Percentiles rank a stretch among this genome's conserved stretches.
phyloP scores from a whole-genome alignment of 2,113 vertebrate genomes.

The Rhinopomastus cyanomelas region DNA sequence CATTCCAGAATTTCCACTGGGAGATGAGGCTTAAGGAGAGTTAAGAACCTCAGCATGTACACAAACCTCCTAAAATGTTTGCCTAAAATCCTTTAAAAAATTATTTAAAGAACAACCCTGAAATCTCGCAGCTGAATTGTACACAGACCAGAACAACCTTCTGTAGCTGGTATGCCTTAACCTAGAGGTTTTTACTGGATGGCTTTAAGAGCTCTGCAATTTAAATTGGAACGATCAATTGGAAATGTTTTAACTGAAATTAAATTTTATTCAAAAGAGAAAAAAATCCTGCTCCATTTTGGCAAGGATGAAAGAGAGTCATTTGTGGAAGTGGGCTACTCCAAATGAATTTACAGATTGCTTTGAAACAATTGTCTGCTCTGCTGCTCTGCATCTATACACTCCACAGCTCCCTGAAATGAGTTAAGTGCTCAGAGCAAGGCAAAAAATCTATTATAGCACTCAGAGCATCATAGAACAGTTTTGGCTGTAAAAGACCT shows the following conservation, averaged over 20 bases:
- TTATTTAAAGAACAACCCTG: not conserved
- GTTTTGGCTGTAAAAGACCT: no score
- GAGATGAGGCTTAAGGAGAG: no score
- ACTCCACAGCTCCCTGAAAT: not conserved
- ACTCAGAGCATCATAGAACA: not conserved
- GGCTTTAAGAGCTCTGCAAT: not conserved
- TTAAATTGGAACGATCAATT: not conserved
- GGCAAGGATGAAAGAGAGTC: not conserved
- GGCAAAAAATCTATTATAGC: constrained; percentile 5
- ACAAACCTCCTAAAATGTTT: not conserved
- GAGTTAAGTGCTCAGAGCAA: not conserved
- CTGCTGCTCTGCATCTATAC: not conserved
- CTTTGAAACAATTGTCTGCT: not conserved
- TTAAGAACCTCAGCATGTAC: not conserved
- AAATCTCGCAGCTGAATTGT: not conserved
- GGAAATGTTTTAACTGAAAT: not conserved
- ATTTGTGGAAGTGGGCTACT: not conserved
- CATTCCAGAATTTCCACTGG: no score
- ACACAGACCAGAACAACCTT: not conserved
- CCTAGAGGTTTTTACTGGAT: rapidly evolving
- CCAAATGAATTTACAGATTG: constrained; percentile 38
- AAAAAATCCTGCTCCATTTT: not conserved
- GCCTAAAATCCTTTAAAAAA: not conserved
- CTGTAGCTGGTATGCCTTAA: not conserved
- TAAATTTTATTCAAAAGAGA: not conserved